A percentile compares a stretch with the other conserved stretches of the same genome.
Evolutionary conservation across 2,113 vertebrate species (phyloP).

Genomic region (Myiopsitta monachus): DNA sequence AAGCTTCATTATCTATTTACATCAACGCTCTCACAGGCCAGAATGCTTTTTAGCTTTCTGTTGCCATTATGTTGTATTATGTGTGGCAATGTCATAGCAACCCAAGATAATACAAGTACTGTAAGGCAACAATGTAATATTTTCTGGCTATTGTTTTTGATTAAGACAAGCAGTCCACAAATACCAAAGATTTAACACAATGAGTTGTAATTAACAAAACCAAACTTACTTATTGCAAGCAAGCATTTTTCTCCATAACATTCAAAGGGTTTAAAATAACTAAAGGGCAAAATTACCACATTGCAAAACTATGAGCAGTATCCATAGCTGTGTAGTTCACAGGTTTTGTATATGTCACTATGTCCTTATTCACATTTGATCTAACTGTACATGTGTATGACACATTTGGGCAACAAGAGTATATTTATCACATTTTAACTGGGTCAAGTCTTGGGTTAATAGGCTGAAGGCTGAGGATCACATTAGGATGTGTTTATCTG

Average conservation of each 20-base stretch:
- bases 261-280: not conserved
- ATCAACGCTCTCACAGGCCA: slow-evolving; percentile 10
- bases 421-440: not conserved
- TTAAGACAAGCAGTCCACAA: not conserved
- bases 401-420: not conserved
- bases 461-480: not conserved
- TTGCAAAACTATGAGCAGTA: not conserved
- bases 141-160: slow-evolving; percentile 11
- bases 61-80: slow-evolving; percentile 25
- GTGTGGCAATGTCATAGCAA: slow-evolving; percentile 46
- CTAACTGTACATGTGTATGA: rapidly evolving
- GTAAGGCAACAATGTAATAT: not conserved
- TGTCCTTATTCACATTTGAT: not conserved
- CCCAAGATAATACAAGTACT: slow-evolving; percentile 20
- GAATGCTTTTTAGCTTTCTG: slow-evolving; percentile 15
- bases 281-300: not conserved
- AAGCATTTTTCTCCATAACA: not conserved
- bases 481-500: not conserved
- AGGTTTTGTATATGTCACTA: not conserved
- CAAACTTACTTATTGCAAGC: not conserved
- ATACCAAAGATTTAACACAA: not conserved
- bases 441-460: not conserved
- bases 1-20: slow-evolving; percentile 54
- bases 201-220: not conserved
- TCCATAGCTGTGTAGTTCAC: not conserved